A percentile compares a stretch with the other conserved stretches of the same genome.
phyloP scores from a whole-genome alignment of 2,888 invertebrate genomes.

The Dilophus febrilis region DNA sequence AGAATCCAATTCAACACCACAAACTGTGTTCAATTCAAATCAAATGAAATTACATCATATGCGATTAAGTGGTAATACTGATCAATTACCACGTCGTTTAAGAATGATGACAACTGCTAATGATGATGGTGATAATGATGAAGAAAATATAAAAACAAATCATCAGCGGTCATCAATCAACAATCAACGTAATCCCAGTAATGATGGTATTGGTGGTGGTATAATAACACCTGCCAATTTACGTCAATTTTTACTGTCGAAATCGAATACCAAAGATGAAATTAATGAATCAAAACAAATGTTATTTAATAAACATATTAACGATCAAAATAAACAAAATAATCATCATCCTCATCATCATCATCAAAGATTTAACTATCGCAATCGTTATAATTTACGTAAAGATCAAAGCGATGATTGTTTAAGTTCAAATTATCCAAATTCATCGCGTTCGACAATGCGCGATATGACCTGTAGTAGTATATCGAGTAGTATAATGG shows the following conservation, averaged over 20 bases:
- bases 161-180: not conserved
- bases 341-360: constrained; percentile 10
- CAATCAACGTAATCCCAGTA: not conserved
- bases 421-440: constrained; percentile 43
- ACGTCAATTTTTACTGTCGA: constrained; percentile 1
- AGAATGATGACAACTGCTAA: too few species aligned
- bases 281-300: constrained; percentile 28
- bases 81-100: constrained; percentile 30
- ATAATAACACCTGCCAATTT: not conserved
- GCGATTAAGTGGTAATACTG: constrained; percentile 26
- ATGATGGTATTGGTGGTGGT: too few species aligned
- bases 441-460: constrained; percentile 38
- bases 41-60: constrained; percentile 42
- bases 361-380: constrained; percentile 20
- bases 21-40: constrained; percentile 46
- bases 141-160: too few species aligned
- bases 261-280: constrained; percentile 29
- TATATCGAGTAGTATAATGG: constrained; percentile 34
- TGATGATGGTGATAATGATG: too few species aligned
- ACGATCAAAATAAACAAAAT: constrained; percentile 18
- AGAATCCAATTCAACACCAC: constrained; percentile 37
- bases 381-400: constrained; percentile 21
- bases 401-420: constrained; percentile 32
- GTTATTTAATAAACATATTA: constrained; percentile 29
- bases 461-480: constrained; percentile 38